A percentile compares a stretch with the other conserved stretches of the same genome.
phyloP scores from a whole-genome alignment of 2,113 vertebrate species.

The Zapornia atra region DNA sequence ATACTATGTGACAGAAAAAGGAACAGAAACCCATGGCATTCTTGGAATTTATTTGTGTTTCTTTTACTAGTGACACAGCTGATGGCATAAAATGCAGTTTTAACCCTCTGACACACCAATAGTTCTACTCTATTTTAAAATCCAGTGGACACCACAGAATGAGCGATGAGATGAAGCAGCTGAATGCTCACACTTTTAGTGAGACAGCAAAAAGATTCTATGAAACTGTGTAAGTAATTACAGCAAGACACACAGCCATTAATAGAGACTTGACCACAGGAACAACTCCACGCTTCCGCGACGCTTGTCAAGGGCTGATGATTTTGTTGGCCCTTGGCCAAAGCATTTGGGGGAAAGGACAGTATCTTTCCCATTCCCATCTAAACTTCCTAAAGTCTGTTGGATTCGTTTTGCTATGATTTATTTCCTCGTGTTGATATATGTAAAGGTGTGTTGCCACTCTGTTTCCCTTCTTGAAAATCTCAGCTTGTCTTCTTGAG shows the following conservation, averaged over 20 bases:
- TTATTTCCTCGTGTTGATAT: conserved; percentile 9
- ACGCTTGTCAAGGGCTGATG: background rate
- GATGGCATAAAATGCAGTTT: background rate
- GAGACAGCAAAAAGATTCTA: background rate
- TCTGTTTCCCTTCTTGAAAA: conserved; percentile 56
- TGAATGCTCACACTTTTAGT: background rate
- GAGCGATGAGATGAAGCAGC: background rate
- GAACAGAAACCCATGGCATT: background rate
- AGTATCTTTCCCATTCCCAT: background rate
- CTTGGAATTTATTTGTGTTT: background rate
- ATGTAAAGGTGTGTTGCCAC: conserved; percentile 25
- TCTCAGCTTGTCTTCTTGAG: background rate
- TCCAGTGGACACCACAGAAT: background rate
- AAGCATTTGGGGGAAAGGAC: background rate
- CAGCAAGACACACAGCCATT: background rate
- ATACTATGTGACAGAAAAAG: background rate
- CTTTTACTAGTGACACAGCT: background rate
- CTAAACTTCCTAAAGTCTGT: conserved; percentile 7
- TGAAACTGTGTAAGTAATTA: background rate
- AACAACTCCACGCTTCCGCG: background rate
- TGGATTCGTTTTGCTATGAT: conserved; percentile 8
- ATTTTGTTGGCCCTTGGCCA: background rate
- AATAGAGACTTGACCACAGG: background rate
- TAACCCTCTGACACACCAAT: accelerated
- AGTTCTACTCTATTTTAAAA: background rate